Evolutionary conservation across 1,140 invertebrate species (phyloP).

Genomic region (Hypothenemus hampei): DNA sequence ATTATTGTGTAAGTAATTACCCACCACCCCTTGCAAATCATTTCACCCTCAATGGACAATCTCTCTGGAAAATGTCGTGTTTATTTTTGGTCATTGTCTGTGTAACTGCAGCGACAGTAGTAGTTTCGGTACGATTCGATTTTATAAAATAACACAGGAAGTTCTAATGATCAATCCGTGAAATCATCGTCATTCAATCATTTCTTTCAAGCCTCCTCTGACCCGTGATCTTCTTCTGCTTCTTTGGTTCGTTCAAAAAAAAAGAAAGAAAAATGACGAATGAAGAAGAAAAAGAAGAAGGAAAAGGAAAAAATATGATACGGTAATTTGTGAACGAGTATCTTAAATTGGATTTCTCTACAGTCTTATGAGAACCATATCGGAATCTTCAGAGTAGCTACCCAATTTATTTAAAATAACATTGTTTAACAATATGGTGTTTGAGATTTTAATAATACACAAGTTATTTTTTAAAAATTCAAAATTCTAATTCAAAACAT

Average conservation of each 20-base stretch:
- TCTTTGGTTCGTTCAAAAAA: too few species aligned
- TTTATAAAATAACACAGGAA: conserved; percentile 17
- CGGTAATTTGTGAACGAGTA: conserved; percentile 29
- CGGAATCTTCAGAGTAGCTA: too few species aligned
- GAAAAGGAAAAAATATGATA: conserved; percentile 18
- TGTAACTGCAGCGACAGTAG: background rate
- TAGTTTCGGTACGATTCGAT: too few species aligned
- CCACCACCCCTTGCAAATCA: too few species aligned
- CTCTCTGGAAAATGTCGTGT: conserved; percentile 15
- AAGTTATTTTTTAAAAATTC: too few species aligned
- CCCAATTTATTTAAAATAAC: too few species aligned
- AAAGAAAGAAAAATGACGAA: too few species aligned
- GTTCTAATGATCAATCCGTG: conserved; percentile 14
- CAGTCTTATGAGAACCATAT: background rate
- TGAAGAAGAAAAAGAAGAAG: conserved; percentile 5
- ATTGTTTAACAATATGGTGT: too few species aligned
- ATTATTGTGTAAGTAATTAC: conserved; percentile 47
- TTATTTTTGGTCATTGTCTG: conserved; percentile 13
- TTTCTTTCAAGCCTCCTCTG: too few species aligned
- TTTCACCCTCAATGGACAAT: conserved; percentile 25
- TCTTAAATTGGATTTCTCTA: conserved; percentile 28
- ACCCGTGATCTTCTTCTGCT: too few species aligned
- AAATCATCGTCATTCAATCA: conserved; percentile 17
- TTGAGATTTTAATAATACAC: too few species aligned
- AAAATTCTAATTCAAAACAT: too few species aligned